phyloP scores from a whole-genome alignment of 2,113 vertebrate species.

The Pterocles gutturalis region DNA sequence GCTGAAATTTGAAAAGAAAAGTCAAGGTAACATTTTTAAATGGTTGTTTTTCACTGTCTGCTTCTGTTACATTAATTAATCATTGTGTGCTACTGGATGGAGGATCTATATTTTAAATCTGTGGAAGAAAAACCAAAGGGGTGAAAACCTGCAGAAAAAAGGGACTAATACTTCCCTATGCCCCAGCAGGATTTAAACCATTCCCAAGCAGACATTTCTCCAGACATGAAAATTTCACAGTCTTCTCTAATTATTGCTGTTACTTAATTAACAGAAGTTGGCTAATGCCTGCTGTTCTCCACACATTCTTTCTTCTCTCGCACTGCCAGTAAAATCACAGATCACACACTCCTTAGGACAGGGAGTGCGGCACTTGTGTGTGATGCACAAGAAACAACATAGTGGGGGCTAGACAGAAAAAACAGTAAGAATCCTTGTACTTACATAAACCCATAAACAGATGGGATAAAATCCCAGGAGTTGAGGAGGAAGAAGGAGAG shows the following conservation, averaged over 20 bases:
- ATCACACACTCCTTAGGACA: neutral
- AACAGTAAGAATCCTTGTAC: slow-evolving; percentile 43
- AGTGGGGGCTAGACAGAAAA: neutral
- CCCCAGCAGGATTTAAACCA: neutral
- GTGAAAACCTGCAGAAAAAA: neutral
- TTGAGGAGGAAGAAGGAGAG: slow-evolving; percentile 97
- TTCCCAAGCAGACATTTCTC: neutral
- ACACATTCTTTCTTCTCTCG: neutral
- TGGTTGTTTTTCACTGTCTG: neutral
- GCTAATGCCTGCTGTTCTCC: neutral
- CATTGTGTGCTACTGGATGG: neutral
- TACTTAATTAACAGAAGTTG: neutral
- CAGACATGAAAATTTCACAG: neutral
- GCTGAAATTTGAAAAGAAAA: slow-evolving; percentile 78
- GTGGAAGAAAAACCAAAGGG: neutral
- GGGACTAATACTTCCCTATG: neutral
- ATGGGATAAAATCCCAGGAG: slow-evolving; percentile 95
- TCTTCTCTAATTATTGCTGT: neutral
- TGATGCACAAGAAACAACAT: neutral
- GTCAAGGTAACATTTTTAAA: neutral
- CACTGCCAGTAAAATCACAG: neutral
- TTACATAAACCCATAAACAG: slow-evolving; percentile 98
- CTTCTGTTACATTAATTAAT: neutral
- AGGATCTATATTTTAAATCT: neutral
- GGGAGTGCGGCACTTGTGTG: neutral